These are phyloP conservation scores for Alligator mississippiensis DNA, from an alignment of 2,113 vertebrate genomes.

Conservation along the genomic window DNA sequence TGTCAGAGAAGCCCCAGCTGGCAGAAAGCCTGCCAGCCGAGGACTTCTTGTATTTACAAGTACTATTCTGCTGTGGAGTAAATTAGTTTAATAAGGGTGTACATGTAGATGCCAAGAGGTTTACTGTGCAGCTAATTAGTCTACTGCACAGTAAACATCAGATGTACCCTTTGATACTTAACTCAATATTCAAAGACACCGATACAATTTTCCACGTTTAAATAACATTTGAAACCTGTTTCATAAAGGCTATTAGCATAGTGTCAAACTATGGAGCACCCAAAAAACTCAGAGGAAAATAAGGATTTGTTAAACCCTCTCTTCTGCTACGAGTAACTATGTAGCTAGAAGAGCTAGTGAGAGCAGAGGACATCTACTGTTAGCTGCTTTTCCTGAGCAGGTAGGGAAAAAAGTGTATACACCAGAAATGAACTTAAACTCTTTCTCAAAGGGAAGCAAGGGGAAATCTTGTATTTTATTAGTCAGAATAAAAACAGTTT, in stretches of 20 bases:
- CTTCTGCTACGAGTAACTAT: background rate
- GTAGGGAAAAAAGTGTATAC: background rate
- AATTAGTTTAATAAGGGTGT: too few species aligned
- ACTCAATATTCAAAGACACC: background rate
- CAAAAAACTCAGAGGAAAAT: background rate
- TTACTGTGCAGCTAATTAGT: too few species aligned
- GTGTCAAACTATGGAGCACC: background rate
- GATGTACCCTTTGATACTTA: background rate
- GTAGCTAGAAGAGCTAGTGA: background rate
- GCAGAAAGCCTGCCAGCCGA: too few species aligned
- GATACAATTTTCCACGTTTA: background rate
- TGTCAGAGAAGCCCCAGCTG: too few species aligned
- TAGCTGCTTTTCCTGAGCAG: background rate
- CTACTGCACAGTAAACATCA: too few species aligned
- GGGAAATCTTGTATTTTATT: background rate
- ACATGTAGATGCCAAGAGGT: too few species aligned
- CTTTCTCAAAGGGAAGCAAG: background rate
- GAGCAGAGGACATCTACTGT: background rate
- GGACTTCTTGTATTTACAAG: too few species aligned
- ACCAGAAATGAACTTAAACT: background rate
- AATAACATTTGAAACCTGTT: background rate
- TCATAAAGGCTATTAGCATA: background rate
- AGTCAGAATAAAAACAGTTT: background rate
- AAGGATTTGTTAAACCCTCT: background rate
- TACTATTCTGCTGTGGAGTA: too few species aligned